phyloP scores from a whole-genome alignment of 2,888 invertebrate species.

The Archips xylosteana region DNA sequence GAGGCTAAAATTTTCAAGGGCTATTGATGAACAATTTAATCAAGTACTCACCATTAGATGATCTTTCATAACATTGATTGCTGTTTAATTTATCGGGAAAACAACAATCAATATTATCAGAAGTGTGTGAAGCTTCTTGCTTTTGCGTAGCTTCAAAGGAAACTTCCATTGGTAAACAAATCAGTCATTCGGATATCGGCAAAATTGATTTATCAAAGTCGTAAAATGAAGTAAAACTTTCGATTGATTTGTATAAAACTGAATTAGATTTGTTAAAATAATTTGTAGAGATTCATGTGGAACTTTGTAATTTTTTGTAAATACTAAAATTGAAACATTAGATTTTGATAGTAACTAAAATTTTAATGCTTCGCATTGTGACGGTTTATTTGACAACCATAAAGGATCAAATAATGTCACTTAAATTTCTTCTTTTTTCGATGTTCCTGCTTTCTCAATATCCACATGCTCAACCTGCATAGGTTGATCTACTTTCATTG shows the following conservation, averaged over 20 bases:
- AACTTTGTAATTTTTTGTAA: constrained; percentile 6
- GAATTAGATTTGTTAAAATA: not conserved
- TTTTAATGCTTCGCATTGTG: constrained; percentile 41
- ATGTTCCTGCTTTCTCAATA: constrained; percentile 21
- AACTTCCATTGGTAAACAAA: constrained; percentile 9
- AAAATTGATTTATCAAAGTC: not conserved
- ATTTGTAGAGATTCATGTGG: not conserved
- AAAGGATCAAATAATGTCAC: constrained; percentile 14
- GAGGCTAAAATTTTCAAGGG: no score
- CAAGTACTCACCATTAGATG: constrained; percentile 3
- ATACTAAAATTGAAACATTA: not conserved
- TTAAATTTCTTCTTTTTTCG: constrained; percentile 23
- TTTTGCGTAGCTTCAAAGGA: not conserved
- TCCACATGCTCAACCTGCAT: constrained; percentile 42
- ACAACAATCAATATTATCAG: not conserved
- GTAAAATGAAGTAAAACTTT: not conserved
- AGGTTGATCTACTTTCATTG: constrained; percentile 45
- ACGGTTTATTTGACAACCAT: constrained; percentile 35
- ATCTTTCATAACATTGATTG: not conserved
- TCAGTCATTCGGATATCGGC: not conserved
- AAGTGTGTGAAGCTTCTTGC: not conserved
- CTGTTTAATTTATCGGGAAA: not conserved
- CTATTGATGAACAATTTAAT: not conserved
- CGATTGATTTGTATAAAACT: not conserved
- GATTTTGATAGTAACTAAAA: constrained; percentile 18